Percentiles rank a stretch among this genome's conserved stretches.
Evolutionary conservation across 2,888 invertebrate genomes (phyloP).

Genomic region (Napeogenes inachia): DNA sequence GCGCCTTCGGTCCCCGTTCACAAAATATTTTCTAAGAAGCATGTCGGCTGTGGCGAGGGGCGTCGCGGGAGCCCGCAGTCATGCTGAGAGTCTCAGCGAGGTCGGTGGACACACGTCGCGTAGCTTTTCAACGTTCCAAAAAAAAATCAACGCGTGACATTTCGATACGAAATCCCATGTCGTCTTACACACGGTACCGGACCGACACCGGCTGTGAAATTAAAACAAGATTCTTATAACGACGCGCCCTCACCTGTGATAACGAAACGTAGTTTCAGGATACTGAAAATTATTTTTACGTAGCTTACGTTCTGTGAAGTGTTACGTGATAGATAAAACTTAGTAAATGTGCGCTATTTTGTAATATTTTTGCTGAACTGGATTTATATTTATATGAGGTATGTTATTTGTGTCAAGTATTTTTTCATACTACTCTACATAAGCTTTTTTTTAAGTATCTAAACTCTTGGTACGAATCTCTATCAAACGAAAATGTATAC

Average conservation of each 20-base stretch:
- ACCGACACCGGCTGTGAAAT: constrained; percentile 43
- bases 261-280: constrained; percentile 49
- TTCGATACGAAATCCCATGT: constrained; percentile 58
- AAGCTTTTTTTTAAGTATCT: too few relatives aligned
- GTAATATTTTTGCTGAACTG: constrained; percentile 15
- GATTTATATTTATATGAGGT: constrained; percentile 23
- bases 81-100: constrained; percentile 75
- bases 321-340: constrained; percentile 50
- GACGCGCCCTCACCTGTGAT: constrained; percentile 66
- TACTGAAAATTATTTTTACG: constrained; percentile 55
- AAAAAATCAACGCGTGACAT: constrained; percentile 64
- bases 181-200: constrained; percentile 40
- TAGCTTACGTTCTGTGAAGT: constrained; percentile 65
- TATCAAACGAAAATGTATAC: too few relatives aligned
- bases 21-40: constrained; percentile 68
- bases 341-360: constrained; percentile 31
- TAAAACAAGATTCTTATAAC: constrained; percentile 58
- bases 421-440: background rate
- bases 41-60: constrained; percentile 71
- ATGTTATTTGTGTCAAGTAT: constrained; percentile 8
- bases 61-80: constrained; percentile 76
- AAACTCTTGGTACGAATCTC: too few relatives aligned
- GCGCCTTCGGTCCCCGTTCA: constrained; percentile 52
- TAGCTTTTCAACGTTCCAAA: constrained; percentile 60
- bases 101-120: constrained; percentile 73